phyloP scores from a whole-genome alignment of 2,113 vertebrate genomes.

The Halcyon senegalensis region DNA sequence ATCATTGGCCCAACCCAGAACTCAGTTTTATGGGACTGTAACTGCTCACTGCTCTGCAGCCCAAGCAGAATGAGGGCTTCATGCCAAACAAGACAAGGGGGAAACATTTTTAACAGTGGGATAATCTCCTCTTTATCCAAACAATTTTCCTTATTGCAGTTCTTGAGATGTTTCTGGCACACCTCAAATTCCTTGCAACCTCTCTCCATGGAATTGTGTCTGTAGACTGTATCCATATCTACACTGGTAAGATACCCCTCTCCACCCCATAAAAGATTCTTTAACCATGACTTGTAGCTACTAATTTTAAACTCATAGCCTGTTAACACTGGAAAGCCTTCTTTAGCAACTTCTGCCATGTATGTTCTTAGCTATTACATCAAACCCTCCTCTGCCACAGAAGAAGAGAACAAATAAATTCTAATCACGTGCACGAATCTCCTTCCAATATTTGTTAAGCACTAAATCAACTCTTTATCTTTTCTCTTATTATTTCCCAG shows the following conservation, averaged over 20 bases:
- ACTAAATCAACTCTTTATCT: slow-evolving; percentile 67
- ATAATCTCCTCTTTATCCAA: not conserved
- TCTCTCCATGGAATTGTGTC: not conserved
- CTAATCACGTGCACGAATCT: slow-evolving; percentile 59
- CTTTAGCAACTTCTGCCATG: slow-evolving; percentile 45
- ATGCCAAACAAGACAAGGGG: not conserved
- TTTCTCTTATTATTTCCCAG: slow-evolving; percentile 59
- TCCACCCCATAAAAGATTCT: not conserved
- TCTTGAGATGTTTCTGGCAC: not conserved
- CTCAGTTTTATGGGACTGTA: not conserved
- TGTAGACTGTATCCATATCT: not conserved
- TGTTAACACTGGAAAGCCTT: slow-evolving; percentile 4
- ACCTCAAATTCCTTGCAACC: not conserved
- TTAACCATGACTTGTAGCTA: not conserved
- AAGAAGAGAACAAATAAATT: slow-evolving; percentile 60
- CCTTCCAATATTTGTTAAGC: slow-evolving; percentile 53
- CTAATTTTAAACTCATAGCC: slow-evolving; percentile 42
- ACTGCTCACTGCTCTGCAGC: not conserved
- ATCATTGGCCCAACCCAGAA: not conserved
- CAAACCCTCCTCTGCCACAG: slow-evolving; percentile 3
- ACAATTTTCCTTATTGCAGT: accelerated
- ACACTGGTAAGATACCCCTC: not conserved
- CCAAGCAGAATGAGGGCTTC: not conserved
- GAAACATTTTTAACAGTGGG: not conserved
- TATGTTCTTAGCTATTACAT: slow-evolving; percentile 24